These are phyloP conservation scores for Vimba vimba DNA, from an alignment of 2,113 vertebrate species.

Conservation along the genomic window DNA sequence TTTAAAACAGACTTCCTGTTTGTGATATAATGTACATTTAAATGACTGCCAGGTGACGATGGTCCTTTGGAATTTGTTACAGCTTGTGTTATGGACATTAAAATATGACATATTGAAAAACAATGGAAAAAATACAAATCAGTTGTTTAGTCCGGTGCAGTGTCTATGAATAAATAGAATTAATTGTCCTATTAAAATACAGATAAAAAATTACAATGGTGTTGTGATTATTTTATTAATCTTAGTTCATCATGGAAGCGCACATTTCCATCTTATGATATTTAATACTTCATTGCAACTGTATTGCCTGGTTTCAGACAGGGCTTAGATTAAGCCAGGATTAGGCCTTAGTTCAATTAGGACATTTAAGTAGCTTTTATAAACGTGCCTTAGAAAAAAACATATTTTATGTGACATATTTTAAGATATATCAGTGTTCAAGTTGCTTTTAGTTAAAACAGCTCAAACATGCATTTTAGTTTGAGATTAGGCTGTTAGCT, in stretches of 20 bases:
- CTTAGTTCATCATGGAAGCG: background rate
- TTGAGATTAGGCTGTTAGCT: background rate
- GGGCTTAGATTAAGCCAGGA: too few species aligned
- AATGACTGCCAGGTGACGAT: constrained; percentile 46
- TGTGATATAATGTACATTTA: constrained; percentile 57
- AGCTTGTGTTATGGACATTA: constrained; percentile 71
- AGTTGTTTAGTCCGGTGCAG: constrained; percentile 69
- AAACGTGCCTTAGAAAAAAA: too few species aligned
- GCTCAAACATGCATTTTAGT: too few species aligned
- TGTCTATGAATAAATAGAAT: constrained; percentile 70
- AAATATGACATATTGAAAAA: constrained; percentile 60
- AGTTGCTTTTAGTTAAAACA: too few species aligned
- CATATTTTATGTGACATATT: too few species aligned
- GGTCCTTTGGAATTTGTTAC: constrained; percentile 65
- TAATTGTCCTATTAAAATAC: constrained; percentile 67
- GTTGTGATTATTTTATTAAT: constrained; percentile 26
- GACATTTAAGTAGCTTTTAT: too few species aligned
- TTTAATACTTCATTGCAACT: too few species aligned
- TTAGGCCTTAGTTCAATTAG: too few species aligned
- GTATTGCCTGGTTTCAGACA: too few species aligned
- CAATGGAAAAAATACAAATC: constrained; percentile 59
- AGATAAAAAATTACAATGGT: constrained; percentile 21
- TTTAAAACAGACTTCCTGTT: constrained; percentile 55
- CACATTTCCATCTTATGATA: background rate
- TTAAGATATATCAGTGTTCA: too few species aligned